Conservation (phyloP, 92 coral and sea anemone species). For the Metridium senile region DNA sequence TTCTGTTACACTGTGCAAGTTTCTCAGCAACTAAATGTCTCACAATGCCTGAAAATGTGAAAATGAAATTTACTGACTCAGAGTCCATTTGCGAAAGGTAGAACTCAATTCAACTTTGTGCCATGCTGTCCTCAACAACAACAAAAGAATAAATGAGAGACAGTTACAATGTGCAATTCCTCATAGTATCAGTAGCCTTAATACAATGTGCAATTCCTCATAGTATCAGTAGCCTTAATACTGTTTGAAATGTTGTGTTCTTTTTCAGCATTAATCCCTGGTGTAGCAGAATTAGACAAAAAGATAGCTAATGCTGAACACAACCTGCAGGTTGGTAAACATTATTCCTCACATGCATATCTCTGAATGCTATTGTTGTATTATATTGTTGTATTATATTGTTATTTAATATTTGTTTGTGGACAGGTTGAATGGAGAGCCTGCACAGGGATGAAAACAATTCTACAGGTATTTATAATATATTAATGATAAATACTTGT, state of each 20-base stretch:
- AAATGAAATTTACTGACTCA: too few species aligned
- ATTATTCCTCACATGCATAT: not conserved
- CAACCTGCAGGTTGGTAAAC: slow-evolving; percentile 69
- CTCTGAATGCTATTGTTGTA: not conserved
- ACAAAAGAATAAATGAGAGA: too few species aligned
- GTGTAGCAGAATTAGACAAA: slow-evolving; percentile 62
- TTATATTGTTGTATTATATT: not conserved
- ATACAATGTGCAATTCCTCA: too few species aligned
- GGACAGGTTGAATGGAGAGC: slow-evolving; percentile 86
- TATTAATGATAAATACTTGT: too few species aligned
- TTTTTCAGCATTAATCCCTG: slow-evolving; percentile 56
- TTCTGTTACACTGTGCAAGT: not conserved
- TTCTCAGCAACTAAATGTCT: too few species aligned
- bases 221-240: too few species aligned
- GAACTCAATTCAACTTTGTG: too few species aligned
- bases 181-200: too few species aligned
- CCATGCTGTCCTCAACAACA: too few species aligned
- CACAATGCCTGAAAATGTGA: too few species aligned
- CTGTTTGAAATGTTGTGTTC: not conserved
- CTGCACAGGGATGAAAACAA: slow-evolving; percentile 83
- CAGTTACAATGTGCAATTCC: too few species aligned
- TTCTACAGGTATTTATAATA: slow-evolving; percentile 70
- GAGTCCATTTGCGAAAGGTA: too few species aligned
- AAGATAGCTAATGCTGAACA: slow-evolving; percentile 80
- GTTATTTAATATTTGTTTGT: not conserved